Conservation (phyloP, 1,140 invertebrate species). For the Temnothorax longispinosus region DNA sequence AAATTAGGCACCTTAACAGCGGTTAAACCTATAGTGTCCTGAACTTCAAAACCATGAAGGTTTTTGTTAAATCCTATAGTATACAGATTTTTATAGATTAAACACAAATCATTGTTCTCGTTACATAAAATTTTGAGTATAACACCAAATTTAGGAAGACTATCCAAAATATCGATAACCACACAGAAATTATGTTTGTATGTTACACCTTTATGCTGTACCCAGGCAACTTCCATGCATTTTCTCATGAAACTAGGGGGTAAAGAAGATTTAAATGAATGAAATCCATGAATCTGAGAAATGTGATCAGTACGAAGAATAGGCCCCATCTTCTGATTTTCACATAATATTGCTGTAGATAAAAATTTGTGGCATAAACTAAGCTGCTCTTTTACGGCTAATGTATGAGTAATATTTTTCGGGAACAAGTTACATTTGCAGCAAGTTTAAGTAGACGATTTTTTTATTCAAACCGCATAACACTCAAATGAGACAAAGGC, state of each 20-base stretch:
- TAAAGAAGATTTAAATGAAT: not conserved
- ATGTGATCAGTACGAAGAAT: not conserved
- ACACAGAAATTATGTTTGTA: slow-evolving; percentile 4
- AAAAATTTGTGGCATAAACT: not conserved
- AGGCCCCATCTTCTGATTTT: not conserved
- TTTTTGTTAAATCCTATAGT: not conserved
- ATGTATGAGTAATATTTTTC: not conserved
- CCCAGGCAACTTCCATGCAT: not conserved
- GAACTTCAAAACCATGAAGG: not conserved
- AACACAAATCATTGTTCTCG: not conserved
- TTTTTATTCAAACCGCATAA: not conserved
- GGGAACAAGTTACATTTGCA: not conserved
- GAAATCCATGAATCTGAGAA: not conserved
- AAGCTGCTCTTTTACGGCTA: not conserved
- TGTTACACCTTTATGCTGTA: not conserved
- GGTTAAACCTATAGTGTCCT: not conserved
- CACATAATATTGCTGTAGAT: not conserved
- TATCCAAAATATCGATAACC: not conserved
- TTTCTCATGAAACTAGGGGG: not conserved
- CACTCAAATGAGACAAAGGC: not conserved
- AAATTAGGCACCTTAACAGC: not conserved
- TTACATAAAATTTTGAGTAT: not conserved
- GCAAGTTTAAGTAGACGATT: not conserved
- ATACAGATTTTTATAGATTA: not conserved
- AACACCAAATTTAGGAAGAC: not conserved